phyloP scores from a whole-genome alignment of 1,140 invertebrate species.

The Berghia stephanieae region DNA sequence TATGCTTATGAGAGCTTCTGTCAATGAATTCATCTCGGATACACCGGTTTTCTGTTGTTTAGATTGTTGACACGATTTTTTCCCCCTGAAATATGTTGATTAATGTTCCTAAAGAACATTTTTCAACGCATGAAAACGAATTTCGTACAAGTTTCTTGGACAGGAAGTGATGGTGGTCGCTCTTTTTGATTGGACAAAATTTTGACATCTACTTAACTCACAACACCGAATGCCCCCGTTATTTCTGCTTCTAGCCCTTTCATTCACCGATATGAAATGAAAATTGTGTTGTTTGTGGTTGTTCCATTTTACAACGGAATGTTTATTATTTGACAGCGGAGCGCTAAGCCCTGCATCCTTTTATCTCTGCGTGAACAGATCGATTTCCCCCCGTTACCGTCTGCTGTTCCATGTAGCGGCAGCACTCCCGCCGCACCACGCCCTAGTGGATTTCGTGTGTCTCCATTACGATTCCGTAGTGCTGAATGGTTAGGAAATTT shows the following conservation, averaged over 20 bases:
- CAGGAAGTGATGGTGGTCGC: too few species aligned
- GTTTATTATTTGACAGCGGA: neutral
- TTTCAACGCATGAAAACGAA: too few species aligned
- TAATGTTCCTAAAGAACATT: too few species aligned
- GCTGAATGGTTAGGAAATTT: conserved; percentile 38
- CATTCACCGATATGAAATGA: conserved; percentile 27
- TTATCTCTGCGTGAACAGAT: neutral
- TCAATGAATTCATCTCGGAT: too few species aligned
- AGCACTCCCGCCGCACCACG: conserved; percentile 43
- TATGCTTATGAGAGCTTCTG: too few species aligned
- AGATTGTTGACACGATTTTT: too few species aligned
- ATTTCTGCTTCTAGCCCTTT: conserved; percentile 1
- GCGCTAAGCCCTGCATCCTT: conserved; percentile 13
- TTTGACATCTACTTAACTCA: neutral
- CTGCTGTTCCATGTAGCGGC: conserved; percentile 28
- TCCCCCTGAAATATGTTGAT: too few species aligned
- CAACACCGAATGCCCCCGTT: neutral
- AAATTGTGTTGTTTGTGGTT: conserved; percentile 45
- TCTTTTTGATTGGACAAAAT: too few species aligned
- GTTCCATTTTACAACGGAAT: conserved; percentile 38
- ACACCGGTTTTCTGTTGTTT: too few species aligned
- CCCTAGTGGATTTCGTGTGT: conserved; percentile 36
- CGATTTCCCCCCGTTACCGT: conserved; percentile 33
- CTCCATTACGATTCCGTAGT: conserved; percentile 34
- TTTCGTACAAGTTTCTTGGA: too few species aligned